Base-by-base conservation (phyloP, 1,140 invertebrate species). In the Rhopalosiphum maidis region DNA sequence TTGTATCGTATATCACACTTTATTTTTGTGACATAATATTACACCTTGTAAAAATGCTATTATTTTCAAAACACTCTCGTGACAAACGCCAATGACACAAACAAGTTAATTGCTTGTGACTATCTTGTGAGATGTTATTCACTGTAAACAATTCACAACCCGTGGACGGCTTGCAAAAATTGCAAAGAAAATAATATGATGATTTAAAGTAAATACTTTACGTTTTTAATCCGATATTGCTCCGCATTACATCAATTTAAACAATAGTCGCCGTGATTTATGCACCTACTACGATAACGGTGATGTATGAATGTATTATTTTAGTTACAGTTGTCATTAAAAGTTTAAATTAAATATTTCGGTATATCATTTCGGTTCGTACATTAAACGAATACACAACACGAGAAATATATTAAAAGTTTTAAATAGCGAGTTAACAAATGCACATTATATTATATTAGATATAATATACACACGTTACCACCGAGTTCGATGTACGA, bases 391-490 rank as follows among this genome's bases (percentile, higher is more conserved):
- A 77, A n/a, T 35, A 77, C 60, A 77, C 60, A 77, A 77, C 60
- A 77, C n/a, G 60, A 77, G 15, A 77, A 77, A 77, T 77, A 77
- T n/a, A 77, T 77, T 77, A 77, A 77, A 77, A 77, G 60, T 77
- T 77, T 77, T 30, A 77, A 35, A 68, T 60, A 30, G 25, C 30
- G 55, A 60, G 55, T 30, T 9, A 30, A 30, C 55, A 77, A 15
- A n/a, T n/a, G 18, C 60, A n/a, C n/a, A 23, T 23, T n/a, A 77
- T 25, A 60, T 60, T 6, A 21, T 2, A 21, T 30, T 68, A 30
- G 60, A 30, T 68, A 30, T 30, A 15, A 15, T 30, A n/a, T 30
- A n/a, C 30, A 68, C 30, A n/a, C 60, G 30, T n/a, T 68, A 68
- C 60, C 60, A 68, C 30, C n/a, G 60, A 8, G 9, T 60, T 60